phyloP scores from a whole-genome alignment of 2,797 vertebrate genomes.

The Pangasius sanitwongsei region DNA sequence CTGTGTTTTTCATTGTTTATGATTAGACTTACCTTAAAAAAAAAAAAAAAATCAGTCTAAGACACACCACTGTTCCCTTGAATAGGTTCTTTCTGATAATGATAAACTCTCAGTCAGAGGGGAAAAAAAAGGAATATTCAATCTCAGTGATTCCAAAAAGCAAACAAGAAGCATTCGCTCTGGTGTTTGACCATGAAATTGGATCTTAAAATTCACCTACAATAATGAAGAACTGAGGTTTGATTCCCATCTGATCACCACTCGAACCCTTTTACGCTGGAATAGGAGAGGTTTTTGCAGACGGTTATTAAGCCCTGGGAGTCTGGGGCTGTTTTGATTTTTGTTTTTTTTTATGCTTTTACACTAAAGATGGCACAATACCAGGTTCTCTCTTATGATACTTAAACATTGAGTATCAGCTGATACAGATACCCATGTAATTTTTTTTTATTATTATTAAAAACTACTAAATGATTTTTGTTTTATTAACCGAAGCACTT shows the following conservation, averaged over 20 bases:
- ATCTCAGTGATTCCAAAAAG: constrained; percentile 41
- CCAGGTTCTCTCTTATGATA: neutral
- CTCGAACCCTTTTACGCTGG: neutral
- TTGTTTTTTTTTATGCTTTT: neutral
- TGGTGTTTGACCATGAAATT: constrained; percentile 40
- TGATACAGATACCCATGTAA: neutral
- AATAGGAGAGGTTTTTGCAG: neutral
- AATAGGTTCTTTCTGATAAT: neutral
- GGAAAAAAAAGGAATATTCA: constrained; percentile 4
- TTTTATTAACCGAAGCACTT: neutral
- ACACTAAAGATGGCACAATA: neutral
- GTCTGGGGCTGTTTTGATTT: neutral
- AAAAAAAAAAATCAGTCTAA: neutral
- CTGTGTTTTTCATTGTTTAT: constrained; percentile 15
- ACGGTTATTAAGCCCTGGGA: neutral
- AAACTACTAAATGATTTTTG: neutral
- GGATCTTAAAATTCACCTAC: constrained; percentile 17
- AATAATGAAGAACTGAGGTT: neutral
- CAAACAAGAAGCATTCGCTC: constrained; percentile 24
- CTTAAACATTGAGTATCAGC: neutral
- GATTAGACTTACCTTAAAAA: neutral
- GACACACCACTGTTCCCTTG: neutral
- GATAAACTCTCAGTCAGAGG: constrained; percentile 9
- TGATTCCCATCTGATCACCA: neutral
- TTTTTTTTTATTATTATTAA: neutral